phyloP scores from a whole-genome alignment of 2,113 vertebrate genomes.

The Larimichthys polyactis region DNA sequence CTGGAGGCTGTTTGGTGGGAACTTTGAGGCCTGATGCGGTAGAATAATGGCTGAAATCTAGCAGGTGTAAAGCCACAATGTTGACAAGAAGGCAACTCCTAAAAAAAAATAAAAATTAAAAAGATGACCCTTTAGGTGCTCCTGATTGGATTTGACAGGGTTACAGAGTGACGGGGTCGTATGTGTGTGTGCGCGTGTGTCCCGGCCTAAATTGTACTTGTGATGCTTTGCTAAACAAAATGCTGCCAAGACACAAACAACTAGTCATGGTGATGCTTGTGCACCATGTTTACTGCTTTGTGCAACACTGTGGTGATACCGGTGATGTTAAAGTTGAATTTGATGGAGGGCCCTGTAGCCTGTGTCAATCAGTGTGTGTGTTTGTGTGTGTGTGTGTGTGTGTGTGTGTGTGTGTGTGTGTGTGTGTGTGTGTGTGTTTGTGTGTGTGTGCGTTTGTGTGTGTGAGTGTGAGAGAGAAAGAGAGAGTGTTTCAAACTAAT shows the following conservation, averaged over 20 bases:
- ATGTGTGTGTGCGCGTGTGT: background rate
- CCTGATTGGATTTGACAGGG: background rate
- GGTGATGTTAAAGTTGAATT: background rate
- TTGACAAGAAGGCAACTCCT: background rate
- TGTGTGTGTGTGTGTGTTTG: background rate
- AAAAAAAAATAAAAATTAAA: background rate
- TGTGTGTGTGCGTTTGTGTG: background rate
- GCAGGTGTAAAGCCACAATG: background rate
- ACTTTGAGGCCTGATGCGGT: conserved; percentile 36
- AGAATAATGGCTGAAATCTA: background rate
- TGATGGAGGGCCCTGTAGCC: background rate
- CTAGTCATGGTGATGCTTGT: background rate
- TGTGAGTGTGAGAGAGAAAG: too few species aligned
- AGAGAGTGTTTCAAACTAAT: background rate
- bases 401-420: background rate
- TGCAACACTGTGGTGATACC: background rate
- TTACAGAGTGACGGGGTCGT: background rate
- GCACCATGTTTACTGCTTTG: background rate
- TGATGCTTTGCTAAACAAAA: conserved; percentile 14
- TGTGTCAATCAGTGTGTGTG: background rate
- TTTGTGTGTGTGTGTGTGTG: background rate
- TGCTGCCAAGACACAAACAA: background rate
- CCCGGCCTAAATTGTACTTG: background rate
- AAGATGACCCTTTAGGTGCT: background rate
- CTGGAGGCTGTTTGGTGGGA: conserved; percentile 2